Percentiles rank a stretch among this genome's conserved stretches.
phyloP scores from a whole-genome alignment of 1,140 invertebrate genomes.

The Pectinophora gossypiella region DNA sequence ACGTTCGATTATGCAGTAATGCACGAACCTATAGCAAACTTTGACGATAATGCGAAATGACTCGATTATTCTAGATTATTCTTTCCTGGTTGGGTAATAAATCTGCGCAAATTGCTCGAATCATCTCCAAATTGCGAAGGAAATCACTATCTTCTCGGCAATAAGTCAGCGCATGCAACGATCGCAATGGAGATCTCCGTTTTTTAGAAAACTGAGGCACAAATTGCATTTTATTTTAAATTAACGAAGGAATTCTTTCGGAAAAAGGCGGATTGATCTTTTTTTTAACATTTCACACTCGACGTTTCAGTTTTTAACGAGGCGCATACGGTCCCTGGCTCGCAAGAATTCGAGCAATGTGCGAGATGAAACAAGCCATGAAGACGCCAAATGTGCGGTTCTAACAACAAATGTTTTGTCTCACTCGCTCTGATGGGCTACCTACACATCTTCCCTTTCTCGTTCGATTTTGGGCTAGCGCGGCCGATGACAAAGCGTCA shows the following conservation, averaged over 20 bases:
- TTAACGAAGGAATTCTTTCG: too few species aligned
- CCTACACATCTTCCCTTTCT: constrained; percentile 27
- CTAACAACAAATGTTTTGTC: constrained; percentile 16
- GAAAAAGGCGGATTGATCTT: too few species aligned
- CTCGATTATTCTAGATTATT: not conserved
- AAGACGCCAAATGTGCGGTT: constrained; percentile 36
- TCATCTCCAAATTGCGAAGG: too few species aligned
- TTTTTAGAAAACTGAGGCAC: too few species aligned
- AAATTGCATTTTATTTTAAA: too few species aligned
- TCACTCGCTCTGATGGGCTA: constrained; percentile 15
- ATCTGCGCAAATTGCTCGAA: too few species aligned
- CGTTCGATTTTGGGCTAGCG: constrained; percentile 53
- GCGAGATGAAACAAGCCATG: constrained; percentile 27
- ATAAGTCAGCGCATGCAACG: too few species aligned
- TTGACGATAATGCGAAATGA: not conserved
- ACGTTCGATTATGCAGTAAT: constrained; percentile 31
- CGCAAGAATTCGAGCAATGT: constrained; percentile 21
- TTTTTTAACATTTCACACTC: too few species aligned
- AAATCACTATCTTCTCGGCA: too few species aligned
- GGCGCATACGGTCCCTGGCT: too few species aligned
- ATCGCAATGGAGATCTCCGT: too few species aligned
- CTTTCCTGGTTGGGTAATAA: not conserved
- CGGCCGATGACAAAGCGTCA: constrained; percentile 53
- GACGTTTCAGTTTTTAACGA: too few species aligned
- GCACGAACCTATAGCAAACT: constrained; percentile 12